Conservation (phyloP, 1,140 invertebrate species). For the Fopius arisanus region DNA sequence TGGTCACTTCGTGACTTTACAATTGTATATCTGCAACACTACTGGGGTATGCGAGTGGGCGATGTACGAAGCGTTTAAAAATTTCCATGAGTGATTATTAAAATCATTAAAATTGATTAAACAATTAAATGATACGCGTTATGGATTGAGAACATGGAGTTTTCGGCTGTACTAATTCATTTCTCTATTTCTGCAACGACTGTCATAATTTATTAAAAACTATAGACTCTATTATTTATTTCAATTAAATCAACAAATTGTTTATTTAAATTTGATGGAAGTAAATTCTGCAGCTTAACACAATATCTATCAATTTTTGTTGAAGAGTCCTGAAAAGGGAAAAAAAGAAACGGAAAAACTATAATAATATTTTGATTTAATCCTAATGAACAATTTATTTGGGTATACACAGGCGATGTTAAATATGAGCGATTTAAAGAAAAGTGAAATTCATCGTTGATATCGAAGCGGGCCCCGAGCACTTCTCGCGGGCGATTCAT, state of each 20-base stretch:
- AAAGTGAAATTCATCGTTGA: slow-evolving; percentile 27
- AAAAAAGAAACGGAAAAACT: too few relatives aligned
- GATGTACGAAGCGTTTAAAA: not conserved
- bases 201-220: too few relatives aligned
- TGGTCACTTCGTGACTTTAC: slow-evolving; percentile 53
- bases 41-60: slow-evolving; percentile 20
- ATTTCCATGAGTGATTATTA: slow-evolving; percentile 3
- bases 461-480: slow-evolving; percentile 24
- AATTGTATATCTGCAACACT: slow-evolving; percentile 34
- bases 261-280: too few relatives aligned
- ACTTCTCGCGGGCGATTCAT: slow-evolving; percentile 16
- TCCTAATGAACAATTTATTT: too few relatives aligned
- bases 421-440: slow-evolving; percentile 13
- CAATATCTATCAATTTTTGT: too few relatives aligned
- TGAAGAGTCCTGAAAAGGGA: too few relatives aligned
- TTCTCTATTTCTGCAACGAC: too few relatives aligned
- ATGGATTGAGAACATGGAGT: not conserved
- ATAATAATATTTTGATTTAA: too few relatives aligned
- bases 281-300: too few relatives aligned
- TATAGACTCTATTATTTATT: too few relatives aligned
- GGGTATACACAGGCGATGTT: not conserved
- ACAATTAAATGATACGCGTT: not conserved
- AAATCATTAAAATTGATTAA: not conserved
- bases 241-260: too few relatives aligned
- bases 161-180: not conserved